phyloP scores from a whole-genome alignment of 2,888 invertebrate species.

The Auanema freiburgensis region DNA sequence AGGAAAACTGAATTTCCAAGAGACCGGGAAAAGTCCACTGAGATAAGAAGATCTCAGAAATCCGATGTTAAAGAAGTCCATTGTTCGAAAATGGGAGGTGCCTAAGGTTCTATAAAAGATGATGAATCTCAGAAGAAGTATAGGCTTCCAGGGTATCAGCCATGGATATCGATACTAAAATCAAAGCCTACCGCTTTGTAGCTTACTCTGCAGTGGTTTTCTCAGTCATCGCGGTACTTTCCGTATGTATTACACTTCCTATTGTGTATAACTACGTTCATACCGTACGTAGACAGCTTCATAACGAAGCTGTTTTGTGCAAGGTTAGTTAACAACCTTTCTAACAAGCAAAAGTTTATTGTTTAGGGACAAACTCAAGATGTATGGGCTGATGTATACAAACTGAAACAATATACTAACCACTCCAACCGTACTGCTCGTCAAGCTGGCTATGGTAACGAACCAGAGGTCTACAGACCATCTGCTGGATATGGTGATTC shows the following conservation, averaged over 20 bases:
- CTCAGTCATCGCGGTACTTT: conserved; percentile 31
- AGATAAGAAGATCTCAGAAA: too few species aligned
- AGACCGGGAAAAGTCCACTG: too few species aligned
- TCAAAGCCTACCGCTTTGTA: conserved; percentile 50
- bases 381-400: conserved; percentile 51
- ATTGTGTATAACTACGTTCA: conserved; percentile 51
- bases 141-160: neutral
- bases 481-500: conserved; percentile 16
- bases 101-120: too few species aligned
- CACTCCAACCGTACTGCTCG: conserved; percentile 45
- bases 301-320: conserved; percentile 42
- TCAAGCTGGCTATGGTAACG: conserved; percentile 36
- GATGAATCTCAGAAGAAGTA: too few species aligned
- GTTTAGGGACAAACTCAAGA: conserved; percentile 46
- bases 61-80: too few species aligned
- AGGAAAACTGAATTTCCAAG: too few species aligned
- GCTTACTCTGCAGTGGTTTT: conserved; percentile 51
- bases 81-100: too few species aligned
- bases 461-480: neutral
- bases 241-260: conserved; percentile 41
- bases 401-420: conserved; percentile 38
- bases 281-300: conserved; percentile 38
- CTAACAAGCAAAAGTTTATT: neutral
- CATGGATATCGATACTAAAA: conserved; percentile 30
- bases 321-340: conserved; percentile 14